phyloP scores from a whole-genome alignment of 2,797 vertebrate species.

The Tympanoctomys barrerae region DNA sequence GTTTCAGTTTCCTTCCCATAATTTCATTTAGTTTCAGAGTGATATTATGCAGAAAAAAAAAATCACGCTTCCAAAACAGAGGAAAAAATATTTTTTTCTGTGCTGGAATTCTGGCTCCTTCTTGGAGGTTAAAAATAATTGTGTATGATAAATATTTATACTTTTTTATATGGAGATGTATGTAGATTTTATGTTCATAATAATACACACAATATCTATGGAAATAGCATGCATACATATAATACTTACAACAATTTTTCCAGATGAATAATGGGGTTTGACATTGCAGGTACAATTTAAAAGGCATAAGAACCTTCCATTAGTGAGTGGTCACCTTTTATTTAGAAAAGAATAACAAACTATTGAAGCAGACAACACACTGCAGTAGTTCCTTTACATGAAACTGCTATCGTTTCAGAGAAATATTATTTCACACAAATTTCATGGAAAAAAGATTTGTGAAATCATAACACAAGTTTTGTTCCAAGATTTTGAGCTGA shows the following conservation, averaged over 20 bases:
- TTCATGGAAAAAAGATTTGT: conserved; percentile 70
- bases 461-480: conserved; percentile 62
- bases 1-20: conserved; percentile 59
- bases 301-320: conserved; percentile 1
- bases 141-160: conserved; percentile 24
- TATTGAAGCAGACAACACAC: conserved; percentile 48
- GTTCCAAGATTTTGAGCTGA: conserved; percentile 62
- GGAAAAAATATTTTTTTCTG: conserved; percentile 51
- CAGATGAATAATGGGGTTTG: conserved; percentile 33
- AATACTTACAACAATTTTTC: conserved; percentile 38
- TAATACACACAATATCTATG: background rate
- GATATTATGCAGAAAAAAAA: background rate
- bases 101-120: conserved; percentile 60
- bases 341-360: background rate
- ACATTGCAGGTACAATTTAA: conserved; percentile 54
- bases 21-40: conserved; percentile 71
- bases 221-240: background rate
- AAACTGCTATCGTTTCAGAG: conserved; percentile 53
- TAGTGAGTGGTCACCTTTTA: conserved; percentile 40
- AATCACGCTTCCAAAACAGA: conserved; percentile 58
- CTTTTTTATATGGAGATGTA: background rate
- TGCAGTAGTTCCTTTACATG: conserved; percentile 29
- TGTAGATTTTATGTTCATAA: background rate
- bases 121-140: conserved; percentile 61
- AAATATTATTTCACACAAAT: conserved; percentile 76